Evolutionary conservation across 2,888 invertebrate genomes (phyloP), one percentile per base, ranked within the genome.

Genomic region (Diarsia mendica): DNA sequence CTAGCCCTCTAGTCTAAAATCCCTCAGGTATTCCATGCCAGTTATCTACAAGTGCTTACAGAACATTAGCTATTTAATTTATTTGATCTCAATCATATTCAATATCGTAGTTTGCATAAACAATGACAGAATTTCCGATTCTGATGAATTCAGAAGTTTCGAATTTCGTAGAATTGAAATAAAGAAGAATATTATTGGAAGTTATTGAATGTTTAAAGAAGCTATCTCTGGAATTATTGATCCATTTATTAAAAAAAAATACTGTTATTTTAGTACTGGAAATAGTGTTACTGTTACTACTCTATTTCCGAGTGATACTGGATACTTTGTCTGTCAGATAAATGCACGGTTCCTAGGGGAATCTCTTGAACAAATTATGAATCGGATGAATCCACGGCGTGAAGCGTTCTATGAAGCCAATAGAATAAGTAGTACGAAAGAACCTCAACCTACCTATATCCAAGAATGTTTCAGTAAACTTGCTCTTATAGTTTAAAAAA

Each of bases 401-500:
- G 3, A 23, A 20, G 23, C 20, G 11, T 39, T 53, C 8, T 53
- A 67, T 49, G 23, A 60, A 65, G 49, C 6, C 58, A 48, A 51
- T 18, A 53, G n/a, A 5, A 5, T 44, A 53, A 23, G 15, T 61
- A 72, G 44, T 39, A 18, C 4, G 18, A 71, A 58, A 18, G 18
- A 67, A 61, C 67, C 67, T 15, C 13, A 67, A 61, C 67, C 67
- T 15, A 67, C 49, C 23, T 63, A 58, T 23, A 58, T 60, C 28
- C n/a, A 68, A 18, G 60, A 33, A 10, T 46, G 48, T 48, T 67
- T 75, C 20, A 18, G 49, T 64, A 23, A 46, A 55, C 6, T 49
- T 20, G 33, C 4, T 28, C 18, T 58, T 53, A 8, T 23, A 44
- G 9, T 58, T 49, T 63, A 58, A 8, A 63, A 71, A 77, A 71